Evolutionary conservation across 1,140 invertebrate species (phyloP), one percentile per base, ranked within the genome.

Genomic region (Eurosta solidaginis): DNA sequence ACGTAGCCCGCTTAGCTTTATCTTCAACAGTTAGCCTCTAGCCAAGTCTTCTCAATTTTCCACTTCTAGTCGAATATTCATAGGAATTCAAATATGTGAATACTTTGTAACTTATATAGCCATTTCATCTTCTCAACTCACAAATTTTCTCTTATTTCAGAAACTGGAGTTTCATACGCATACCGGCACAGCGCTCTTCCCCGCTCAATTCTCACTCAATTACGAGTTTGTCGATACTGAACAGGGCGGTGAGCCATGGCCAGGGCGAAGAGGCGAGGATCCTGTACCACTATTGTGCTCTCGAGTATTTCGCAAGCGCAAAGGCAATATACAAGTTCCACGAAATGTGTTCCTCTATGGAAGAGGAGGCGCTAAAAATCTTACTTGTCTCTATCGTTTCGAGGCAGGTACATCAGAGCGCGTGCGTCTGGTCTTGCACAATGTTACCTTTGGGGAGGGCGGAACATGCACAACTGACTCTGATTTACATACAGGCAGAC

Each of bases 151-250:
- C n/a, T 78, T 33, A 54, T 84, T 83, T 17, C 82, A 88, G 86
- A 88, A 88, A 86, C 81, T 88, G 76, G 86, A 88, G 80, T 88
- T 88, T 85, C 83, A 91, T 86, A 88, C 91, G 77, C 84, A 91
- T 83, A 88, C 91, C 77, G 92, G 92, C 27, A 93, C 92, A 9
- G 92, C 92, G 25, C 89, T 93, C 3, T 92, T 92, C 82, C 92
- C 92, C 7, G 90, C 92, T 2, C 89, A 90, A 29, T 93, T 93
- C 82, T 88, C 90, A 42, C 83, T 93, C 42, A 91, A 93, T 76
- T 96, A 96, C 85, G 95, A 97, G 85, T 96, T 97, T 81, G 92
- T 96, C 2, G 94, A 95, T 83, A 95, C 94, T 0, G 88, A 92
- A 52, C 90, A 95, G 77, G 92, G 92, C 22, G 94, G 94, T 1